Percentiles rank a stretch among this genome's conserved stretches.
phyloP scores from a whole-genome alignment of 2,113 vertebrate species.

The Cyprinodon tularosa region DNA sequence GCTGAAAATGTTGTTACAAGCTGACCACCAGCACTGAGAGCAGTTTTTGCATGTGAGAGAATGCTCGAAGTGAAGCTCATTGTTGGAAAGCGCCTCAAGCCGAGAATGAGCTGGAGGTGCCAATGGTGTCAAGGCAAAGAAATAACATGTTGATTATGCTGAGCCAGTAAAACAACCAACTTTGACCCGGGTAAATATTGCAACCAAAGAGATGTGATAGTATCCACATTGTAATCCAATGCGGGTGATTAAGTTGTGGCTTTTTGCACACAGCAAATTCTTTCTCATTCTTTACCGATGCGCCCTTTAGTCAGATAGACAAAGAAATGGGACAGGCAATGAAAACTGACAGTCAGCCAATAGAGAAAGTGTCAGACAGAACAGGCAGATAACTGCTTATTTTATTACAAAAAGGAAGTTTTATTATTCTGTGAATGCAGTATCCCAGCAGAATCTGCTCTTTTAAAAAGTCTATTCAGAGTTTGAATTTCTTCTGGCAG shows the following conservation, averaged over 20 bases:
- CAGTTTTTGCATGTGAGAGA: too few species aligned
- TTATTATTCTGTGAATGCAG: constrained; percentile 62
- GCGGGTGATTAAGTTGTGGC: constrained; percentile 11
- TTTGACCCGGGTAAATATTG: constrained; percentile 14
- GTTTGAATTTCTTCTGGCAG: constrained; percentile 30
- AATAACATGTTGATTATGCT: constrained; percentile 21
- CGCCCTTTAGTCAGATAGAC: constrained; percentile 39
- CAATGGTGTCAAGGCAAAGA: constrained; percentile 33
- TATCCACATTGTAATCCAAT: constrained; percentile 29
- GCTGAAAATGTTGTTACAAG: too few species aligned
- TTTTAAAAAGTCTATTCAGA: constrained; percentile 38
- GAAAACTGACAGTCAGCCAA: constrained; percentile 58
- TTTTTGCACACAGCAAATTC: constrained; percentile 45
- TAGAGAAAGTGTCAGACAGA: constrained; percentile 56
- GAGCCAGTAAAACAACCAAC: constrained; percentile 4
- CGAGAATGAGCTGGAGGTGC: neutral
- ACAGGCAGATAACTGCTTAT: constrained; percentile 74
- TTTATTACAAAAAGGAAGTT: constrained; percentile 61
- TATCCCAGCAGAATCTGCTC: constrained; percentile 34
- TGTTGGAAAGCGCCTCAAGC: too few species aligned
- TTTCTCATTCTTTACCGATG: constrained; percentile 19
- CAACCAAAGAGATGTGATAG: constrained; percentile 40
- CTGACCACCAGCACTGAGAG: too few species aligned
- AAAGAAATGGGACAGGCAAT: constrained; percentile 65
- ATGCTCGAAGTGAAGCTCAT: too few species aligned